Evolutionary conservation across 2,113 vertebrate species (phyloP).

Genomic region (Melanerpes formicivorus): DNA sequence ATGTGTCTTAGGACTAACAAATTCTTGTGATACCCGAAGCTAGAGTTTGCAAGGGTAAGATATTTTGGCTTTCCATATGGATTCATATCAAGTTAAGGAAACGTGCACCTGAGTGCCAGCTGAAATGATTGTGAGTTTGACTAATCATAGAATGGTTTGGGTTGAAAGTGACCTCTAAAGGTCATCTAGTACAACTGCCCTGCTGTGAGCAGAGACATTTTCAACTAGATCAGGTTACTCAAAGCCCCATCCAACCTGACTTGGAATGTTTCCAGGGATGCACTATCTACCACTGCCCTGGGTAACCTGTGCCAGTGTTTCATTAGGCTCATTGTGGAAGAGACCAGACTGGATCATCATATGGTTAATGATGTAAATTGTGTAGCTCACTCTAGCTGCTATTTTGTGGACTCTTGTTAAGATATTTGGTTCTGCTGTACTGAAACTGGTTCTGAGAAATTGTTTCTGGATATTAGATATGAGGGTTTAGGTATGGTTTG

Average conservation of each 20-base stretch:
- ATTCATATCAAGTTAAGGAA: not conserved
- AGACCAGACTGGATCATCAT: not conserved
- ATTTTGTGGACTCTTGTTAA: not conserved
- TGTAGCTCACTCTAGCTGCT: not conserved
- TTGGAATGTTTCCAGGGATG: not conserved
- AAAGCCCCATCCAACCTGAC: not conserved
- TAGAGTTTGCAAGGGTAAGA: not conserved
- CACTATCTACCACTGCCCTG: not conserved
- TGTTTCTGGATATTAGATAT: not conserved
- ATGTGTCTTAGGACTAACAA: not conserved
- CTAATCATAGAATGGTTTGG: not conserved
- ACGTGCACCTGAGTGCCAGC: not conserved
- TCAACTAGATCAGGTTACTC: not conserved
- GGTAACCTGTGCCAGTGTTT: not conserved
- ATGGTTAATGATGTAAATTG: not conserved
- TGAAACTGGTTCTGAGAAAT: not conserved
- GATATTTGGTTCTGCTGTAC: not conserved
- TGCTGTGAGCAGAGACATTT: not conserved
- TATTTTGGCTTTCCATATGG: not conserved
- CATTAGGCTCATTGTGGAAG: not conserved
- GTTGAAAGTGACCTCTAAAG: not conserved
- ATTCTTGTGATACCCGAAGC: not conserved
- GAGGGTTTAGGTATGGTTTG: not conserved
- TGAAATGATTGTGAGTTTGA: not conserved
- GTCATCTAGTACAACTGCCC: not conserved